Conservation (phyloP, 2,888 invertebrate species). For the Linhomoeus sp. region DNA sequence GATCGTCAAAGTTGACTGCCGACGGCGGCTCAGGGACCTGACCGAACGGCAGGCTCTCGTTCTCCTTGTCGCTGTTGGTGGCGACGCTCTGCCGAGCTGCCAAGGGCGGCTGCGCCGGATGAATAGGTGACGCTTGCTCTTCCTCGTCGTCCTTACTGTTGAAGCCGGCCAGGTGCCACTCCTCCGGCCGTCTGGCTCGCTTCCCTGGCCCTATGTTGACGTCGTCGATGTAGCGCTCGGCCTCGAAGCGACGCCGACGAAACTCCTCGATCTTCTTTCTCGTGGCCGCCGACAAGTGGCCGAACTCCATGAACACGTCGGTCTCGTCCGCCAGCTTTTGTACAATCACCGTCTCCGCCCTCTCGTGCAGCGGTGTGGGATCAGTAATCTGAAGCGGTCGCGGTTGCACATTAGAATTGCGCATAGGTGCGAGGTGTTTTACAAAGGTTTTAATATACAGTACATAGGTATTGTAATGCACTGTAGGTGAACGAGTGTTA, state of each 20-base stretch:
- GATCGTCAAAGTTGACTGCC: conserved; percentile 12
- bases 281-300: conserved; percentile 15
- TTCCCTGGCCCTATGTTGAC: conserved; percentile 5
- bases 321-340: conserved; percentile 26
- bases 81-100: not conserved
- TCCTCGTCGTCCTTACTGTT: not conserved
- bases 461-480: no score
- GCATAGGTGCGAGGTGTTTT: not conserved
- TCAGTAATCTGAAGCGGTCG: conserved; percentile 16
- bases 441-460: not conserved
- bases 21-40: not conserved
- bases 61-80: not conserved
- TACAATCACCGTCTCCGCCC: conserved; percentile 25
- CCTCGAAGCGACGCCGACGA: conserved; percentile 23
- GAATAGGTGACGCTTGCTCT: not conserved
- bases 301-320: conserved; percentile 28
- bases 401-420: not conserved
- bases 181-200: not conserved
- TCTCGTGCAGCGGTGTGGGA: conserved; percentile 23
- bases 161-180: not conserved
- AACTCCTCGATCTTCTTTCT: conserved; percentile 5
- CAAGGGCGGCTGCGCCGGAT: not conserved
- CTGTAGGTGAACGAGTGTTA: no score
- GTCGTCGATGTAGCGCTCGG: conserved; percentile 24
- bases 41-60: not conserved